A percentile compares a stretch with the other conserved stretches of the same genome.
Conservation (phyloP, 1,140 invertebrate species). For the Apis mellifera region DNA sequence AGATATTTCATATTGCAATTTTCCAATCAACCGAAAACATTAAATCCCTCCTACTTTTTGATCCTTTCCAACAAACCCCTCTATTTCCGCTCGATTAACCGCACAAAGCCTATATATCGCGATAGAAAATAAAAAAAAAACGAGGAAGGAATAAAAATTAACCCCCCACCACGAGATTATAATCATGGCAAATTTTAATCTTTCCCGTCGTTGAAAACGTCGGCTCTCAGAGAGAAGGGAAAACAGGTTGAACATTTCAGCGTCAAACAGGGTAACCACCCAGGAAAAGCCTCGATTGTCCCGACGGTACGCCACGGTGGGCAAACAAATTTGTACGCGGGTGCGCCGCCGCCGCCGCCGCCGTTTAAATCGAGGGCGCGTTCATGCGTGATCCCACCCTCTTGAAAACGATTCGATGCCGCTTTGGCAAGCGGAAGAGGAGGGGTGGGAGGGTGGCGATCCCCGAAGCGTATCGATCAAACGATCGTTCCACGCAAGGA, state of each 20-base stretch:
- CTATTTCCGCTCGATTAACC: no score
- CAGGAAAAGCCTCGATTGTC: constrained; percentile 13
- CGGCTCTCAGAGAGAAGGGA: background rate
- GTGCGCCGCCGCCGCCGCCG: background rate
- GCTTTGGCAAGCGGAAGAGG: background rate
- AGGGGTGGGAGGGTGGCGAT: constrained; percentile 17
- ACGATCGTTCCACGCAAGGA: constrained; percentile 36
- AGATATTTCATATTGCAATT: no score
- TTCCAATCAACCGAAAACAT: no score
- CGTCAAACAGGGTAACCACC: constrained; percentile 3
- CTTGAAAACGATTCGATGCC: constrained; percentile 22
- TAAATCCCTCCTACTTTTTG: no score
- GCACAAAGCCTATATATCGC: no score
- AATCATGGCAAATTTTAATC: no score
- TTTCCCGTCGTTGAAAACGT: no score
- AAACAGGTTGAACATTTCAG: background rate
- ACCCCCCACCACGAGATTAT: background rate
- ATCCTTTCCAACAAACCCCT: no score
- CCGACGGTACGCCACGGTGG: background rate
- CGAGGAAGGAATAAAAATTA: no score
- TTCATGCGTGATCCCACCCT: constrained; percentile 17
- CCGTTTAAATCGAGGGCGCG: constrained; percentile 21
- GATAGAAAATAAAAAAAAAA: no score
- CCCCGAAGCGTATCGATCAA: constrained; percentile 40
- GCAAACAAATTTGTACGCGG: constrained; percentile 39